Base-by-base conservation (phyloP, 2,113 vertebrate genomes). In the Aix galericulata region DNA sequence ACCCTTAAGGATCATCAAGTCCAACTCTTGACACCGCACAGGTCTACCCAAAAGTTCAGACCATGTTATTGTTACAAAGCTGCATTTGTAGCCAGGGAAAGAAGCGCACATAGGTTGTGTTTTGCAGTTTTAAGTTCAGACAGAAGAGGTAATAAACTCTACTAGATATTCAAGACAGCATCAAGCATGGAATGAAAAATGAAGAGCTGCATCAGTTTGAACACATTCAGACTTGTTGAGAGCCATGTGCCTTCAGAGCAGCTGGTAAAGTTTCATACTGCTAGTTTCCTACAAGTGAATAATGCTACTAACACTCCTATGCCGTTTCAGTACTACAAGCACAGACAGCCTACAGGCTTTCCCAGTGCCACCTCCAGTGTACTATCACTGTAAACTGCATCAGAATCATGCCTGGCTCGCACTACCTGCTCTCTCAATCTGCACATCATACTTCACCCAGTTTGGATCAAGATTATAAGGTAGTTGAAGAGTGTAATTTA, bases 91-190 rank as follows among this genome's bases (percentile, higher is more conserved):
- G 60, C 17, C 0, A 1, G 8, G 11, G 4, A 4, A 31, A 69
- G 64, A 50, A 60, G 9, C 5, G 46, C 8, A 60, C 0, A 29
- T 50, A 52, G 9, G 13, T 17, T 40, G 0, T 4, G 4, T 42
- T 82, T 63, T 16, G 7, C 32, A 60, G 38, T 26, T 27, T 4
- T 26, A 86, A 69, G 26, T 64, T 2, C 74, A 83, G 16, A 34
- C 13, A 64, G 2, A 2, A 5, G 1, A 3, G 5, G 32, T 48
- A 26, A 34, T 20, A 26, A 63, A 23, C 29, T 64, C 26, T 75
- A 27, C 29, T 26, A n/a, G 18, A 68, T 34, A 78, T 25, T 13
- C 68, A 86, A 62, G 23, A 64, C 8, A 53, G 26, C 21, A 86
- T 36, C 9, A 73, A 73, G 23, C 26, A 83, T 2, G 58, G 31